Percentiles rank a stretch among this genome's conserved stretches.
phyloP scores from a whole-genome alignment of 2,797 vertebrate genomes.

The Lacerta agilis region DNA sequence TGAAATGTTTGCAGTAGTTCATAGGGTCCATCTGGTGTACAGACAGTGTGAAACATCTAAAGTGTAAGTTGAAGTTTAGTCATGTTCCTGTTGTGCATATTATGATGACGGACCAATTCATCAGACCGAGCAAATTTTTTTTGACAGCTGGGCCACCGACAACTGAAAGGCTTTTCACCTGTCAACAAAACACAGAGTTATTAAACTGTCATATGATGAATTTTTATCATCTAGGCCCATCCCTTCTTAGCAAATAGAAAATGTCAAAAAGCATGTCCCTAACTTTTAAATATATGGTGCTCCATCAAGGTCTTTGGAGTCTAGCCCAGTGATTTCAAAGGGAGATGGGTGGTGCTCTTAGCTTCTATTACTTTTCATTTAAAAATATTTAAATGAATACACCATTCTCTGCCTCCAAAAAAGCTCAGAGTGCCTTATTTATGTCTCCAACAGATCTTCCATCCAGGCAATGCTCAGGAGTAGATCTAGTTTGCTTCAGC shows the following conservation, averaged over 20 bases:
- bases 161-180: slow-evolving; percentile 99
- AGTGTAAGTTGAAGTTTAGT: slow-evolving; percentile 94
- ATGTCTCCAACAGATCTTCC: neutral
- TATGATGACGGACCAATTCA: slow-evolving; percentile 98
- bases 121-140: slow-evolving; percentile 99
- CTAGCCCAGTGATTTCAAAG: neutral
- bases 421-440: neutral
- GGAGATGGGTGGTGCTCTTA: neutral
- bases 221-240: neutral
- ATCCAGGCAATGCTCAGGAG: neutral
- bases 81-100: slow-evolving; percentile 99
- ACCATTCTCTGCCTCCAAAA: neutral
- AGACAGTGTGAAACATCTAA: slow-evolving; percentile 75
- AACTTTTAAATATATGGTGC: neutral
- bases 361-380: neutral
- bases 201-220: slow-evolving; percentile 51
- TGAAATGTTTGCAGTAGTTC: slow-evolving; percentile 70
- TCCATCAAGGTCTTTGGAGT: neutral
- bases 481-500: neutral
- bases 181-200: slow-evolving; percentile 78
- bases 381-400: neutral
- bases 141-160: slow-evolving; percentile 98
- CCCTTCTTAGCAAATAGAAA: neutral
- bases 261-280: neutral
- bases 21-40: slow-evolving; percentile 64